Conservation (phyloP, 2,888 invertebrate genomes). For the Muscina levida region DNA sequence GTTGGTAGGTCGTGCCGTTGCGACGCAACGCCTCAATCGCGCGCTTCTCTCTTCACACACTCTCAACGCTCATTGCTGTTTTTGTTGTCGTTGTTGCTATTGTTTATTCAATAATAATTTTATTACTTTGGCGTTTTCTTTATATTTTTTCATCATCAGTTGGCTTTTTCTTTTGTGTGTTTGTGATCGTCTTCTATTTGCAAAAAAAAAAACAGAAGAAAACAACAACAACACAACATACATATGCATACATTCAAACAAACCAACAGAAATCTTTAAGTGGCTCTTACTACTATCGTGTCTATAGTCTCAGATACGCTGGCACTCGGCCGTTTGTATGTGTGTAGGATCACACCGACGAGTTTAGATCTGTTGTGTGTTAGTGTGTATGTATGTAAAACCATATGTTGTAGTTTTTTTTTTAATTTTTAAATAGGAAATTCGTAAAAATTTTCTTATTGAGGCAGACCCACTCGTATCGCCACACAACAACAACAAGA, state of each 20-base stretch:
- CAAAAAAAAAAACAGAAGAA: too few relatives aligned
- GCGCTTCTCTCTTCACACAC: conserved; percentile 30
- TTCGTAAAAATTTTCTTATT: conserved; percentile 58
- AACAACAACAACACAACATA: not conserved
- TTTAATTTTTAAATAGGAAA: conserved; percentile 51
- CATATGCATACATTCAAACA: conserved; percentile 7
- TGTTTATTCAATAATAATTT: conserved; percentile 37
- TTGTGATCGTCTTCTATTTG: conserved; percentile 71
- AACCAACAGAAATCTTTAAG: conserved; percentile 41
- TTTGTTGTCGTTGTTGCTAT: conserved; percentile 30
- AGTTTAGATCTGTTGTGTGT: conserved; percentile 28
- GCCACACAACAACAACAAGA: conserved; percentile 1
- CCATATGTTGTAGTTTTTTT: conserved; percentile 56
- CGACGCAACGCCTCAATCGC: conserved; percentile 49
- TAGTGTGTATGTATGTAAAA: conserved; percentile 41
- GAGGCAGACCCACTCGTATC: conserved; percentile 57
- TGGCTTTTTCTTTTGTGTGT: conserved; percentile 29
- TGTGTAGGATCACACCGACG: not conserved
- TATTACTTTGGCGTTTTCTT: conserved; percentile 40
- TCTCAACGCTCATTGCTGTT: conserved; percentile 12
- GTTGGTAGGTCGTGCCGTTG: conserved; percentile 74
- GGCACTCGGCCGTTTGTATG: not conserved
- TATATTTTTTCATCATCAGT: conserved; percentile 7
- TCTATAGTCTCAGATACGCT: not conserved
- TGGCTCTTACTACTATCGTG: conserved; percentile 35